Percentiles rank a stretch among this genome's conserved stretches.
Evolutionary conservation across 1,140 invertebrate species (phyloP).

Genomic region (Oncopodura yosiiana): DNA sequence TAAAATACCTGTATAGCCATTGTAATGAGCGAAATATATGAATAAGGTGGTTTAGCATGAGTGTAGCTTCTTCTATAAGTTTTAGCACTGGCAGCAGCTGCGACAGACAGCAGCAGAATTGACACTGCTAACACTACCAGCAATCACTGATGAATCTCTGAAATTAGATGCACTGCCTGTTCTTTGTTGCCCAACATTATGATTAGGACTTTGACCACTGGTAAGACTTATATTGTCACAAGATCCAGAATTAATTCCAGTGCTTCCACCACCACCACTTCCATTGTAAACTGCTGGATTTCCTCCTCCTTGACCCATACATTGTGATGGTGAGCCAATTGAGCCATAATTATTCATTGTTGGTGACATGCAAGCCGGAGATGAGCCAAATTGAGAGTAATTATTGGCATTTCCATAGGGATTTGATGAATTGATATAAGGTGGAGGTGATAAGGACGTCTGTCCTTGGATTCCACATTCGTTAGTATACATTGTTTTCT

Average conservation of each 20-base stretch:
- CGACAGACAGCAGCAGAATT: slow-evolving; percentile 46
- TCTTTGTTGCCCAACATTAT: slow-evolving; percentile 9
- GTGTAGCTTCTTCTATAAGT: slow-evolving; percentile 88
- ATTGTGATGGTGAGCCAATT: slow-evolving; percentile 28
- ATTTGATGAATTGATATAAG: slow-evolving; percentile 25
- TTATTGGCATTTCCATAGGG: slow-evolving; percentile 9
- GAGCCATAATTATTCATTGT: slow-evolving; percentile 22
- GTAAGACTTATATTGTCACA: slow-evolving; percentile 35
- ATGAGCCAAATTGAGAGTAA: slow-evolving; percentile 24
- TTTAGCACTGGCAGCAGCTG: slow-evolving; percentile 66
- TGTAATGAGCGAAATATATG: slow-evolving; percentile 97
- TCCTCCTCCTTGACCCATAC: slow-evolving; percentile 18
- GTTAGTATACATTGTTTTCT: too few species aligned
- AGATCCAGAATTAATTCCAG: slow-evolving; percentile 25
- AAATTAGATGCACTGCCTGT: slow-evolving; percentile 14
- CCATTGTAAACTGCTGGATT: slow-evolving; percentile 13
- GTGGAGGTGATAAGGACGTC: slow-evolving; percentile 28
- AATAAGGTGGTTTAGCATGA: slow-evolving; percentile 96
- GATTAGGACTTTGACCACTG: slow-evolving; percentile 31
- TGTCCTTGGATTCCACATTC: slow-evolving; percentile 23
- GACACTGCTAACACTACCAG: slow-evolving; percentile 57
- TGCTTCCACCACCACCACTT: slow-evolving; percentile 3
- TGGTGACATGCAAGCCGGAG: slow-evolving; percentile 29
- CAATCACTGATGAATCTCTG: slow-evolving; percentile 44
- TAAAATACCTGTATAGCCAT: slow-evolving; percentile 75